phyloP scores from a whole-genome alignment of 2,888 invertebrate species.

The Cephus sareptanus region DNA sequence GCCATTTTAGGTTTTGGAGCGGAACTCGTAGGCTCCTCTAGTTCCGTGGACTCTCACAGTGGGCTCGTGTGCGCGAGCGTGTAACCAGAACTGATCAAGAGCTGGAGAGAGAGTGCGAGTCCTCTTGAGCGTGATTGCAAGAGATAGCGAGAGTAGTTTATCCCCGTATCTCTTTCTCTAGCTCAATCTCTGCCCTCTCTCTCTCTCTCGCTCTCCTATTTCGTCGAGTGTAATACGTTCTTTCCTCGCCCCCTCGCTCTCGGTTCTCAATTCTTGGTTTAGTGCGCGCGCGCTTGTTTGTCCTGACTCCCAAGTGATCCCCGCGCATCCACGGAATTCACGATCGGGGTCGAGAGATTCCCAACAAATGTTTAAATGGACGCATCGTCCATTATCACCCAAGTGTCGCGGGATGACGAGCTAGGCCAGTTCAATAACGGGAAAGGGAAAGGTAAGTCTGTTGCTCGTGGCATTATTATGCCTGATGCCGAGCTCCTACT shows the following conservation, averaged over 20 bases:
- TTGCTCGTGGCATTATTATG: constrained; percentile 13
- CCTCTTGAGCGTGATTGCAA: background rate
- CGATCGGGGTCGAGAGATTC: constrained; percentile 56
- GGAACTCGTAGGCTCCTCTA: constrained; percentile 4
- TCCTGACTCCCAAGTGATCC: constrained; percentile 32
- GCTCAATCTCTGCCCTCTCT: constrained; percentile 1
- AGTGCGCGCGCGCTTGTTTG: constrained; percentile 23
- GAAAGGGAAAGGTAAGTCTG: constrained; percentile 76
- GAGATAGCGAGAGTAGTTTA: background rate
- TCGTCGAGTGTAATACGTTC: constrained; percentile 25
- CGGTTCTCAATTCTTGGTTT: constrained; percentile 12
- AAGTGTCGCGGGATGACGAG: constrained; percentile 98
- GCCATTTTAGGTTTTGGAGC: constrained; percentile 36
- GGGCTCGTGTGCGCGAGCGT: constrained; percentile 1
- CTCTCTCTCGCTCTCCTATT: constrained; percentile 14
- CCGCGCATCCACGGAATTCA: constrained; percentile 56
- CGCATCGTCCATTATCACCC: constrained; percentile 99
- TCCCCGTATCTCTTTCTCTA: background rate
- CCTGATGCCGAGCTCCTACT: constrained; percentile 23
- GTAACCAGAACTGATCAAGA: background rate
- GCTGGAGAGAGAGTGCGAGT: background rate
- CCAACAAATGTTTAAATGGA: constrained; percentile 87
- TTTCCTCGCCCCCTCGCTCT: constrained; percentile 22
- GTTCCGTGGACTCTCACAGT: constrained; percentile 2
- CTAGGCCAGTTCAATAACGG: constrained; percentile 86